These are phyloP conservation scores for Micromesistius poutassou DNA, from an alignment of 2,797 vertebrate species.

Conservation along the genomic window DNA sequence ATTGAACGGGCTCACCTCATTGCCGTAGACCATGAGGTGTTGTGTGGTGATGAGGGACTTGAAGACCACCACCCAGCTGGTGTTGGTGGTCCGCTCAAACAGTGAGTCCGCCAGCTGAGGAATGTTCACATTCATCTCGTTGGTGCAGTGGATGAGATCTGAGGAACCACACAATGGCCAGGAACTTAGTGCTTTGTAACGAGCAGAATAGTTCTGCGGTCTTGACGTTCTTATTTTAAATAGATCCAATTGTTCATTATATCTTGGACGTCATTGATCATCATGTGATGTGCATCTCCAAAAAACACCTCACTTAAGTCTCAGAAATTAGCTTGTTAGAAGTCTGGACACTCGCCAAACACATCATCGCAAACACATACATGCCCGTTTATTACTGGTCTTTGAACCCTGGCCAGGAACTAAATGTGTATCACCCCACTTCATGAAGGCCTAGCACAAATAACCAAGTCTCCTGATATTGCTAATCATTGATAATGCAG, in stretches of 20 bases:
- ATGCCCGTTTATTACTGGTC: background rate
- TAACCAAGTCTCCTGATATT: background rate
- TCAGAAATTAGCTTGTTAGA: background rate
- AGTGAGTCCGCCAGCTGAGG: slow-evolving; percentile 98
- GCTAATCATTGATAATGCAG: background rate
- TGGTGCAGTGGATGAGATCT: slow-evolving; percentile 99
- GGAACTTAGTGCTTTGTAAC: background rate
- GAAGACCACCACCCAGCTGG: slow-evolving; percentile 99
- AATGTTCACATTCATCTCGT: slow-evolving; percentile 99
- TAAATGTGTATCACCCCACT: background rate
- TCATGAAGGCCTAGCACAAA: background rate
- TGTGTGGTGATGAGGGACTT: slow-evolving; percentile 98
- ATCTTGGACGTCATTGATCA: background rate
- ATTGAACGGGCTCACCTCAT: slow-evolving; percentile 79
- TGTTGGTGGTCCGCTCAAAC: slow-evolving; percentile 96
- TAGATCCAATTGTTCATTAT: background rate
- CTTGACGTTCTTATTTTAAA: background rate
- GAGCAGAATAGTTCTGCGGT: background rate
- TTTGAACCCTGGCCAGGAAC: background rate
- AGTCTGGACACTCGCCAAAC: background rate
- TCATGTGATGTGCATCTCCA: slow-evolving; percentile 1
- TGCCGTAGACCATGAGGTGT: slow-evolving; percentile 98
- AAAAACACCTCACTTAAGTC: background rate
- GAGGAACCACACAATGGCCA: slow-evolving; percentile 4
- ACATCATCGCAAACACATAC: background rate